Evolutionary conservation across 2,888 invertebrate genomes (phyloP).

Genomic region (Agriotes lineatus): DNA sequence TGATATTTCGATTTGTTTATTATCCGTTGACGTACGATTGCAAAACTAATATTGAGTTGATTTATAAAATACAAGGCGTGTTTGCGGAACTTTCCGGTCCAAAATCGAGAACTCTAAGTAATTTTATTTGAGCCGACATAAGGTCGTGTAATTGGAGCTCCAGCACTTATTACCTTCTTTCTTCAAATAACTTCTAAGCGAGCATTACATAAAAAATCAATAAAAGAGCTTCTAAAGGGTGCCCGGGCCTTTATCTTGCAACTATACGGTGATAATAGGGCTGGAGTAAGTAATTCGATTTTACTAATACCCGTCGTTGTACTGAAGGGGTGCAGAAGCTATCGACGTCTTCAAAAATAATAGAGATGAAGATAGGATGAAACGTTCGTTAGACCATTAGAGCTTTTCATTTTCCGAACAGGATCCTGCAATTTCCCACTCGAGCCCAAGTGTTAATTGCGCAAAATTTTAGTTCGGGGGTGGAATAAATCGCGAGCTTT

Average conservation of each 20-base stretch:
- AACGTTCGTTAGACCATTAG: too few species aligned
- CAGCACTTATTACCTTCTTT: conserved; percentile 15
- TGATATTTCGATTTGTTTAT: too few species aligned
- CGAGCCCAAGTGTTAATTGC: too few species aligned
- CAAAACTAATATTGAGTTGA: too few species aligned
- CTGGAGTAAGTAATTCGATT: conserved; percentile 29
- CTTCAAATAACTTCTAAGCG: conserved; percentile 9
- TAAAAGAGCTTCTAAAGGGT: conserved; percentile 13
- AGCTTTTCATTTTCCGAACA: too few species aligned
- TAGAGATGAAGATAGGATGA: neutral
- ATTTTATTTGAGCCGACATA: conserved; percentile 12
- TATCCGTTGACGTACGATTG: too few species aligned
- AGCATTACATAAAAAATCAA: conserved; percentile 18
- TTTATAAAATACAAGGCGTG: too few species aligned
- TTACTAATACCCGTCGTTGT: conserved; percentile 4
- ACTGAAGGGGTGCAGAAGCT: neutral
- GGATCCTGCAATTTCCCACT: too few species aligned
- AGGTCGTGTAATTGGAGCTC: conserved; percentile 18
- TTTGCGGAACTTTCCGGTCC: too few species aligned
- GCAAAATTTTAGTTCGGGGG: too few species aligned
- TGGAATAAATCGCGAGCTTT: too few species aligned
- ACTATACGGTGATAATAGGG: conserved; percentile 19
- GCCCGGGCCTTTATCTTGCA: conserved; percentile 10
- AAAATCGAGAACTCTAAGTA: neutral
- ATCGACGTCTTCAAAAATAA: neutral